Percentiles rank a stretch among this genome's conserved stretches.
phyloP scores from a whole-genome alignment of 1,140 invertebrate species.

The Sminthurides bifidus region DNA sequence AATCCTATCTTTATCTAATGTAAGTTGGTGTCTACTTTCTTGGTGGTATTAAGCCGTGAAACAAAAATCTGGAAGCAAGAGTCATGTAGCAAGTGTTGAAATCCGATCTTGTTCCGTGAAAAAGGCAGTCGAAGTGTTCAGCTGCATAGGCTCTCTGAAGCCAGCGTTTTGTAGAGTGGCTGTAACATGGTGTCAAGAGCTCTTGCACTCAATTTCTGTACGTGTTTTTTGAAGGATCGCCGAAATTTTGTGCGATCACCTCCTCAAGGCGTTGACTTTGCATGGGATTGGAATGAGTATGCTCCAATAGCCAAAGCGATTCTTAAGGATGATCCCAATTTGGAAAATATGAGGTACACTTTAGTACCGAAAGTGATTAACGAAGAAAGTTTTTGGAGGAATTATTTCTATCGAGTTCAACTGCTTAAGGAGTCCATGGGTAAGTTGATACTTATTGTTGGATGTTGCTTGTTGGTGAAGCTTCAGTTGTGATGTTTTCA shows the following conservation, averaged over 20 bases:
- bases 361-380: conserved; percentile 88
- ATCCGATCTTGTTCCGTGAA: too few species aligned
- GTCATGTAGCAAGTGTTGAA: too few species aligned
- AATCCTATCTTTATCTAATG: conserved; percentile 80
- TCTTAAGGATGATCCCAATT: conserved; percentile 84
- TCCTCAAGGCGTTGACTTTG: conserved; percentile 85
- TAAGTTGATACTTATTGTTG: too few species aligned
- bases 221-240: conserved; percentile 56
- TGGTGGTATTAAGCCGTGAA: not conserved
- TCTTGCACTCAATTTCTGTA: not conserved
- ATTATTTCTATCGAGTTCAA: conserved; percentile 98
- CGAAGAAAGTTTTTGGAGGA: conserved; percentile 98
- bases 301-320: conserved; percentile 80
- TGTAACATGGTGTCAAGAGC: too few species aligned
- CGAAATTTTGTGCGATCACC: conserved; percentile 94
- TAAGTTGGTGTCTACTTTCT: conserved; percentile 36
- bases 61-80: not conserved
- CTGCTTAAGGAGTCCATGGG: conserved; percentile 82
- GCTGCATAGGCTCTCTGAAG: too few species aligned
- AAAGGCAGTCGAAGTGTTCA: too few species aligned
- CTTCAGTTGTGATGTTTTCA: too few species aligned
- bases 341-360: conserved; percentile 96
- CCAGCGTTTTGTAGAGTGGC: too few species aligned
- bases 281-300: conserved; percentile 84
- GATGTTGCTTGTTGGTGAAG: too few species aligned